Percentiles rank a stretch among this genome's conserved stretches.
phyloP scores from a whole-genome alignment of 2,888 invertebrate species.

The Cheilosia impressa region DNA sequence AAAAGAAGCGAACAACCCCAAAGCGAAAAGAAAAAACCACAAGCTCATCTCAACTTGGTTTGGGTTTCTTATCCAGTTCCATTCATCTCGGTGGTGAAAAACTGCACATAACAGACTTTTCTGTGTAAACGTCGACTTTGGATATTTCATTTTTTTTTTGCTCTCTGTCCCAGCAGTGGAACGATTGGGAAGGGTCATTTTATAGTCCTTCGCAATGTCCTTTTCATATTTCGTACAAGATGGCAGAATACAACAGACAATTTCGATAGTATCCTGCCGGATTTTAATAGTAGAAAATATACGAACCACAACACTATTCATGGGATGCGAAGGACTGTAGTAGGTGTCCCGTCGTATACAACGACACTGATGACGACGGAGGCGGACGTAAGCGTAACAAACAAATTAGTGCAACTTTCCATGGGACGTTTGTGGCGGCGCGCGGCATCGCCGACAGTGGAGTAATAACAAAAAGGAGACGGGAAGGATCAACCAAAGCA shows the following conservation, averaged over 20 bases:
- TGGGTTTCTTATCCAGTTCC: constrained; percentile 51
- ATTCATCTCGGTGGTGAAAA: constrained; percentile 41
- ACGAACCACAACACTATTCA: too few species aligned
- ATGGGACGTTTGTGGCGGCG: neutral
- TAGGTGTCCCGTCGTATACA: neutral
- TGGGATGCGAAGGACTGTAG: constrained; percentile 9
- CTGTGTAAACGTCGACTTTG: constrained; percentile 50
- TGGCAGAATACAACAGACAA: constrained; percentile 34
- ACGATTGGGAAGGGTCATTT: constrained; percentile 63
- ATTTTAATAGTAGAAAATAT: too few species aligned
- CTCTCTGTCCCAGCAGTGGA: neutral
- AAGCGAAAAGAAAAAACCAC: constrained; percentile 33
- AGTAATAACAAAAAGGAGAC: constrained; percentile 49
- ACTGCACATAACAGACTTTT: constrained; percentile 72
- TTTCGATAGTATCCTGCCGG: neutral
- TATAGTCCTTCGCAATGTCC: constrained; percentile 55
- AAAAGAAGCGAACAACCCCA: constrained; percentile 39
- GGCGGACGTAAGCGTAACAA: constrained; percentile 1
- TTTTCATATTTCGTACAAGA: constrained; percentile 61
- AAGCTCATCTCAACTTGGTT: constrained; percentile 23
- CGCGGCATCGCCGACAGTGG: neutral
- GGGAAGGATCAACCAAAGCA: constrained; percentile 67
- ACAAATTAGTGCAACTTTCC: constrained; percentile 23
- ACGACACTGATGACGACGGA: constrained; percentile 10
- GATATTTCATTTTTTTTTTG: neutral